phyloP scores from a whole-genome alignment of 2,888 invertebrate species.

The Taenaris catops region DNA sequence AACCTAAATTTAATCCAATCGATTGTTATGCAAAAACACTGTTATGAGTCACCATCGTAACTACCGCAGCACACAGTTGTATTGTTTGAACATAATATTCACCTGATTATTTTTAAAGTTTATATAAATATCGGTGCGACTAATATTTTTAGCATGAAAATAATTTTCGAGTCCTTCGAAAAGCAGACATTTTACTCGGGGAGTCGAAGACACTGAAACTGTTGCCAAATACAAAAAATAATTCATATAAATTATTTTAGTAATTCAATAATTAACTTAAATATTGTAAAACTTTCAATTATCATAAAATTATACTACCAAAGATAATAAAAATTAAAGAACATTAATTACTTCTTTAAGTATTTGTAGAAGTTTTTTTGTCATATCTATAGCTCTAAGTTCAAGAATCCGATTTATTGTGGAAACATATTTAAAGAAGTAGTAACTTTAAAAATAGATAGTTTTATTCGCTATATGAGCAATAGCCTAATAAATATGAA shows the following conservation, averaged over 20 bases:
- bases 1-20: slow-evolving; percentile 76
- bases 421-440: too few species aligned
- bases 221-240: slow-evolving; percentile 12
- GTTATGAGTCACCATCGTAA: slow-evolving; percentile 51
- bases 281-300: too few species aligned
- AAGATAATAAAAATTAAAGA: too few species aligned
- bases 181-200: slow-evolving; percentile 70
- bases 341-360: too few species aligned
- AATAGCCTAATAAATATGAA: too few species aligned
- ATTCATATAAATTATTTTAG: background rate
- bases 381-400: too few species aligned
- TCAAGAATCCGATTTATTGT: too few species aligned
- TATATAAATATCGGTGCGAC: slow-evolving; percentile 40
- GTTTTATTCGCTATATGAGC: too few species aligned
- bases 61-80: slow-evolving; percentile 39
- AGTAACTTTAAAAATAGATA: too few species aligned
- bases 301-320: too few species aligned
- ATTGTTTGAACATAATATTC: slow-evolving; percentile 40
- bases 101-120: slow-evolving; percentile 53
- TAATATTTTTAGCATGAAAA: slow-evolving; percentile 55
- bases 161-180: slow-evolving; percentile 55
- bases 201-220: slow-evolving; percentile 36
- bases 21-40: slow-evolving; percentile 78
- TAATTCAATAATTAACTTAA: background rate
- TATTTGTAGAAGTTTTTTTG: too few species aligned